Base-by-base conservation (phyloP, 2,113 vertebrate genomes). In the Mola mola region DNA sequence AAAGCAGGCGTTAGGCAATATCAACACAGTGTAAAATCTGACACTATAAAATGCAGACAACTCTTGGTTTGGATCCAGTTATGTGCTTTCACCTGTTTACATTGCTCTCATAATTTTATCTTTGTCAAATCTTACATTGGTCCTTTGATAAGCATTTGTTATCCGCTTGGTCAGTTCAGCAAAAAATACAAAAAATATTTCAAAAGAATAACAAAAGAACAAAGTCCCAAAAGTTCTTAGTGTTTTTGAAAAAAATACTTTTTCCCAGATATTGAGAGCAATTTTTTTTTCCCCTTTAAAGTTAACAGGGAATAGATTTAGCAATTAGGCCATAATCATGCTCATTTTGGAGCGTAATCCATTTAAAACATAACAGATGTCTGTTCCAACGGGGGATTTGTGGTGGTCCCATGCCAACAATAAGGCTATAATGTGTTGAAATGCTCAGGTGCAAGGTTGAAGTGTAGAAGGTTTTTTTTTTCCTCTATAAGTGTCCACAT, bases 341-440 rank as follows among this genome's bases (percentile, higher is more conserved):
- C 88, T 91, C 90, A 93, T 93, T 93, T 91, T 89, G 81, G 77
- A 87, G 84, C 83, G 89, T 91, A 89, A 92, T 92, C 89, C 86
- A 91, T 90, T 92, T 92, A 92, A 93, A 91, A 89, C 82, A 81
- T 92, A 91, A 87, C 92, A 93, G 92, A 93, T 93, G 92, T 93
- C 79, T 77, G 78, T 82, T 88, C 75, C 74, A 63, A 66, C 63
- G 50, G 78, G 86, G 78, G 74, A 64, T 78, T 77, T 53, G 37
- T 15, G 79, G 75, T 67, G 86, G 81, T 81, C 86, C 76, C 65
- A 77, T 73, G 75, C 81, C 76, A 83, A 87, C 84, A 83, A 88
- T 82, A 80, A 88, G 78, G 71, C 82, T 52, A 65, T 86, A 82
- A 89, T 89, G 85, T 87, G 83, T 72, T 81, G 82, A 89, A 89